These are phyloP conservation scores for Azemiops feae DNA, from an alignment of 2,113 vertebrate species.

Conservation along the genomic window DNA sequence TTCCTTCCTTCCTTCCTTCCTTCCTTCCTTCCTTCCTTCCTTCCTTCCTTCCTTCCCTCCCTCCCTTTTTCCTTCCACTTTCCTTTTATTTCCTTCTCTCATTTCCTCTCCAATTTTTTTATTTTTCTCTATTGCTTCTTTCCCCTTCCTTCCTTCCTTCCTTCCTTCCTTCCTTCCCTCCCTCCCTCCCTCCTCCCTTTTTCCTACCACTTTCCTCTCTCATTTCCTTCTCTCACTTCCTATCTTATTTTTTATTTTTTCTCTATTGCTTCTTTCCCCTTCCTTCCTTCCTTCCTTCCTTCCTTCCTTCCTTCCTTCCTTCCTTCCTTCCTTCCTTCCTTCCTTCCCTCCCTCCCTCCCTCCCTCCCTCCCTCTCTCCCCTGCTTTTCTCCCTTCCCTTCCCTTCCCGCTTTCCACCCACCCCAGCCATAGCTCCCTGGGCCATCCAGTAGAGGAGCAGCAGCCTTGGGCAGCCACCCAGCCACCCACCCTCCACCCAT, in stretches of 20 bases:
- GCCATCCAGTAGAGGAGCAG: background rate
- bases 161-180: no score
- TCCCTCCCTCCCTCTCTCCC: background rate
- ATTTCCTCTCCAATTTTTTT: no score
- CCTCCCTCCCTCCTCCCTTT: background rate
- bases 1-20: background rate
- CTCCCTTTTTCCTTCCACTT: background rate
- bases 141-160: no score
- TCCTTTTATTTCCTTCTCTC: background rate
- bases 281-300: background rate
- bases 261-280: no score
- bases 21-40: background rate
- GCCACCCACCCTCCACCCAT: background rate
- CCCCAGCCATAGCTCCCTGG: background rate
- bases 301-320: accelerated
- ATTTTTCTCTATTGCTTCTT: no score
- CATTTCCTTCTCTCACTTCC: background rate
- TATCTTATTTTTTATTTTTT: background rate
- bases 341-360: background rate
- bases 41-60: background rate
- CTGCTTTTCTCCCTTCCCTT: no score
- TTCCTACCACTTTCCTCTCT: background rate
- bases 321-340: background rate
- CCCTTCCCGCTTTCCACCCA: background rate
- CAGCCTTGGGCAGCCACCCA: background rate